Evolutionary conservation across 2,888 invertebrate genomes (phyloP), one percentile per base, ranked within the genome.

Genomic region (Tetranychus piercei): DNA sequence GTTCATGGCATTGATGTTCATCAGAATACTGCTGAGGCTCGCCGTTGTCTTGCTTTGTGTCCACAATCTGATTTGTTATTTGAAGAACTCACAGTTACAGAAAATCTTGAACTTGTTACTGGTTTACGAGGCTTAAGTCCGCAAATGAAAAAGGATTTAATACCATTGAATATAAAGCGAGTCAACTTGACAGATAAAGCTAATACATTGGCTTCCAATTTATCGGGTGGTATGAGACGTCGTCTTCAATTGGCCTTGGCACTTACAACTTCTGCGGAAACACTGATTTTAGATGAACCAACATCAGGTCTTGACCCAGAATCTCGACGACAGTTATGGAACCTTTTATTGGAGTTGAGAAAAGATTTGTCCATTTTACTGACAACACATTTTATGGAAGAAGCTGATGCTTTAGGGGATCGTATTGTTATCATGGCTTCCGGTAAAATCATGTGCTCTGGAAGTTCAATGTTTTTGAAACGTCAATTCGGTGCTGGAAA

Each of bases 201-300:
- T 22, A 5, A 74, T 70, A 74, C 72, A 65, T 43, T 77, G 43
- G 71, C 78, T 1, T 74, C 76, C 44, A 73, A 74, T 74, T 83
- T 94, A 76, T 94, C 94, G 0, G 94, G 94, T n/a, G 95, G 95
- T 15, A 94, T 94, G 88, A 91, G 92, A 83, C 86, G 95, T 74
- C 89, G 92, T 78, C 83, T 95, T 69, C 92, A 90, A 72, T 86
- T 94, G 34, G 92, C 89, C 45, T 90, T 92, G 82, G 91, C 94
- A 0, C 85, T 93, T 72, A 87, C 92, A 64, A 92, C 92, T 0
- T 87, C 87, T 77, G 89, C 92, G 18, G 86, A 84, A 79, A 77
- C 78, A n/a, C 71, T 79, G 15, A 77, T 79, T 67, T 76, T 79
- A 22, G 79, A 79, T 75, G 79, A 79, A 80, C 90, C 91, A n/a